Evolutionary conservation across 2,113 vertebrate species (phyloP).

Genomic region (Drymodes brunneopygia): DNA sequence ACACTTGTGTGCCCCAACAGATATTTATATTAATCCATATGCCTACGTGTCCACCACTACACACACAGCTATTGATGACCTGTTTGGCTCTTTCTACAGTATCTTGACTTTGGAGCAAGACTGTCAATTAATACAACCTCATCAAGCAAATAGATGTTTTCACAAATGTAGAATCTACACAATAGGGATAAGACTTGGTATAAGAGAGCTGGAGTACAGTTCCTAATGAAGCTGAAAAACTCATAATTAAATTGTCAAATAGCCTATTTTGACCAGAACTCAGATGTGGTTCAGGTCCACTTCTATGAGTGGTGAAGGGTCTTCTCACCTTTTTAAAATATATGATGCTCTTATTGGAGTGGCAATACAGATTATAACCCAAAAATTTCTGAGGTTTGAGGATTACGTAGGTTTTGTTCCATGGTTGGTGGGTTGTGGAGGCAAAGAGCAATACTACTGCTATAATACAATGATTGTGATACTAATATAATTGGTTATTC

Average conservation of each 20-base stretch:
- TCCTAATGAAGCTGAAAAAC: neutral
- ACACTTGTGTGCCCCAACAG: neutral
- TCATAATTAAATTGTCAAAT: neutral
- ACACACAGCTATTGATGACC: neutral
- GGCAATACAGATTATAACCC: rapidly evolving
- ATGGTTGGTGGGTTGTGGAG: neutral
- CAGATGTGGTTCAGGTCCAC: neutral
- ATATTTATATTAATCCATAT: neutral
- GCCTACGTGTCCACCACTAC: neutral
- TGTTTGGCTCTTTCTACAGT: neutral
- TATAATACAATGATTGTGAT: neutral
- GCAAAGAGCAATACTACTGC: neutral
- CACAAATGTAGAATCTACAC: neutral
- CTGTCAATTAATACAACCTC: neutral
- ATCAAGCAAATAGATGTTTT: neutral
- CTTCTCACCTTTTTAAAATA: neutral
- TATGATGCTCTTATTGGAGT: neutral
- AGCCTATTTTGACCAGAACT: neutral
- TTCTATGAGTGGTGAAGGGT: neutral
- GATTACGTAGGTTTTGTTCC: neutral
- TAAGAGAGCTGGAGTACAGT: neutral
- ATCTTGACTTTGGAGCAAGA: neutral
- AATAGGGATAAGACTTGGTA: neutral
- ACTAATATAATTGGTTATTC: neutral
- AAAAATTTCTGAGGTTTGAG: neutral